These are phyloP conservation scores for Ditylenchus weischeri DNA, from an alignment of 2,888 invertebrate species.

Conservation along the genomic window DNA sequence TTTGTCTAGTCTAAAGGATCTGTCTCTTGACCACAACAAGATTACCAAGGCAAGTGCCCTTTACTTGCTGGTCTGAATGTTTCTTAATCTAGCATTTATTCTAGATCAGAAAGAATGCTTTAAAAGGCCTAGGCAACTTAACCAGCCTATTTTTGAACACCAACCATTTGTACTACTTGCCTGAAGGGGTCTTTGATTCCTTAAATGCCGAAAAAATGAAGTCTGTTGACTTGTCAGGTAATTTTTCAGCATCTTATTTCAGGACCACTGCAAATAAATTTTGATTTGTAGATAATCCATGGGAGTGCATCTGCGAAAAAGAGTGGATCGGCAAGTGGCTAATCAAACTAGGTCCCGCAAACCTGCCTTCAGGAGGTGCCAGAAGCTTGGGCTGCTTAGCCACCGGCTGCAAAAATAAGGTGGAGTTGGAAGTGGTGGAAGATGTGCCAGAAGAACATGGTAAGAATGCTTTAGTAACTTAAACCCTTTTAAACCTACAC, in stretches of 20 bases:
- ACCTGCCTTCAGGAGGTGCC: conserved; percentile 33
- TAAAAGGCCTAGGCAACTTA: conserved; percentile 30
- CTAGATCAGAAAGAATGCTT: conserved; percentile 32
- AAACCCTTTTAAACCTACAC: too few relatives aligned
- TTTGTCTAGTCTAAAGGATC: conserved; percentile 37
- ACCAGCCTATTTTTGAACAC: conserved; percentile 45
- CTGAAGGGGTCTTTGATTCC: conserved; percentile 46
- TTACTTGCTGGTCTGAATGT: neutral
- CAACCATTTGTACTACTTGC: conserved; percentile 50
- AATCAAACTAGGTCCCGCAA: conserved; percentile 39
- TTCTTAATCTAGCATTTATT: neutral
- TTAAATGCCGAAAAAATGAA: conserved; percentile 40
- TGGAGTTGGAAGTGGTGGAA: conserved; percentile 1
- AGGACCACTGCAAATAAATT: conserved; percentile 3
- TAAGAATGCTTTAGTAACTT: neutral
- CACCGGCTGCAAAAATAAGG: conserved; percentile 28
- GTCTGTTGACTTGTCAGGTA: conserved; percentile 53
- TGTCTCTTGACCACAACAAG: conserved; percentile 53
- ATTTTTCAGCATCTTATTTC: conserved; percentile 18
- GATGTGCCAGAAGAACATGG: conserved; percentile 2
- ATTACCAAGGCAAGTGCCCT: conserved; percentile 20
- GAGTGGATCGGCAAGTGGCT: conserved; percentile 56
- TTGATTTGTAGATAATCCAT: conserved; percentile 45
- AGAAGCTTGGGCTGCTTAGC: conserved; percentile 33
- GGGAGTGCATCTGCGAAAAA: conserved; percentile 52